Percentiles rank a stretch among this genome's conserved stretches.
phyloP scores from a whole-genome alignment of 2,797 vertebrate genomes.

The Lepus oiostolus region DNA sequence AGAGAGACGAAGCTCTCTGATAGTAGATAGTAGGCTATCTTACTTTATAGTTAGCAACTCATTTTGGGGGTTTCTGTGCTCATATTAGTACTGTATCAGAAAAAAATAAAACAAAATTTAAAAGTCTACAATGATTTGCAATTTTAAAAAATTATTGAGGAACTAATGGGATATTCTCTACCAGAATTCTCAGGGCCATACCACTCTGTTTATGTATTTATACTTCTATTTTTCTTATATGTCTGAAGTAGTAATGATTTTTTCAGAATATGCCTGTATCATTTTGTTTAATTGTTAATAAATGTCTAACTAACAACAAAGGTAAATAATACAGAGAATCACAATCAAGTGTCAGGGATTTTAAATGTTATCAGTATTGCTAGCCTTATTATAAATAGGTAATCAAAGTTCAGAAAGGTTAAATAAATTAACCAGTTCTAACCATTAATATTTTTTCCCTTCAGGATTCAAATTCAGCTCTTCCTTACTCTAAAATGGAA shows the following conservation, averaged over 20 bases:
- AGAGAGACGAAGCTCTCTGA: not conserved
- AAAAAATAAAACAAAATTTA: not conserved
- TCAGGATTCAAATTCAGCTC: not conserved
- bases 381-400: not conserved
- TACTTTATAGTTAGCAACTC: not conserved
- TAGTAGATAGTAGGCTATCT: not conserved
- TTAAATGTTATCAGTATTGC: slow-evolving; percentile 13
- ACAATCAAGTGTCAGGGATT: not conserved
- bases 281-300: slow-evolving; percentile 13
- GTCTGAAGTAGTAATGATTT: slow-evolving; percentile 17
- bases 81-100: slow-evolving; percentile 25
- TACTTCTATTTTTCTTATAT: slow-evolving; percentile 25
- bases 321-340: not conserved
- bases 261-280: not conserved
- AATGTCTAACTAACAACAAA: not conserved
- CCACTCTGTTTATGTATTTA: not conserved
- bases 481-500: not conserved
- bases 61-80: not conserved
- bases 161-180: not conserved
- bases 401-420: slow-evolving; percentile 25
- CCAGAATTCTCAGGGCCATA: not conserved
- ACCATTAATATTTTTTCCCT: not conserved
- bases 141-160: slow-evolving; percentile 41
- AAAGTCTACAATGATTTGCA: slow-evolving; percentile 20
- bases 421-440: not conserved